phyloP scores from a whole-genome alignment of 2,888 invertebrate genomes.

The Tinea pellionella region DNA sequence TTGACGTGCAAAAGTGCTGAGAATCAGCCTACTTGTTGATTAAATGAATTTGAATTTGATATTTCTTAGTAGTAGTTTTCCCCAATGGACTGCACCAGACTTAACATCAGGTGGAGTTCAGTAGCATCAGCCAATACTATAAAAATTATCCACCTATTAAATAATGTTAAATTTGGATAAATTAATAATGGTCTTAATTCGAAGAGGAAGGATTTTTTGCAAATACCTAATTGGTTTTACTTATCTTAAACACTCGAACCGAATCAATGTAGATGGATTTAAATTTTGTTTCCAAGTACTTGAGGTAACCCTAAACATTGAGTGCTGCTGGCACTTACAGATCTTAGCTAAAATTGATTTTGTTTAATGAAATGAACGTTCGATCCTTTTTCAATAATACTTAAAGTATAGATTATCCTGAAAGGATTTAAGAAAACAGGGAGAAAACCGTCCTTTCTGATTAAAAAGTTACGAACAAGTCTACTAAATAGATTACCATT shows the following conservation, averaged over 20 bases:
- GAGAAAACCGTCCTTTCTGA: not conserved
- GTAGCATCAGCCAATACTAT: no score
- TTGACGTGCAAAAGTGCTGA: no score
- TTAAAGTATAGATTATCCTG: conserved; percentile 9
- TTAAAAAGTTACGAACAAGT: not conserved
- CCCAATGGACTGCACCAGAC: no score
- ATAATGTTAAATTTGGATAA: no score
- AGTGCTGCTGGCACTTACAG: not conserved
- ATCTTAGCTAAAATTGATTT: conserved; percentile 7
- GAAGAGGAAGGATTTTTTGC: no score
- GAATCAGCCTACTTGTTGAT: no score
- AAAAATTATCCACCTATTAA: no score
- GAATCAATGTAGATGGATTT: not conserved
- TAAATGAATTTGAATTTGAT: no score
- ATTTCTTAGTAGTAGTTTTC: no score
- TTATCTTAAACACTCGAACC: not conserved
- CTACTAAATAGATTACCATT: not conserved
- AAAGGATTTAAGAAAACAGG: conserved; percentile 3
- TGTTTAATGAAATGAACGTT: conserved; percentile 13
- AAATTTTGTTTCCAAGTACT: not conserved
- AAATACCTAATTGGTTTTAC: not conserved
- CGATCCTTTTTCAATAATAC: conserved; percentile 12
- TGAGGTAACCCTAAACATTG: not conserved
- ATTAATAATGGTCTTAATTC: no score
- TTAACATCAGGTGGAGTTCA: no score